Evolutionary conservation across 1,140 invertebrate species (phyloP).

Genomic region (Hyles euphorbiae): DNA sequence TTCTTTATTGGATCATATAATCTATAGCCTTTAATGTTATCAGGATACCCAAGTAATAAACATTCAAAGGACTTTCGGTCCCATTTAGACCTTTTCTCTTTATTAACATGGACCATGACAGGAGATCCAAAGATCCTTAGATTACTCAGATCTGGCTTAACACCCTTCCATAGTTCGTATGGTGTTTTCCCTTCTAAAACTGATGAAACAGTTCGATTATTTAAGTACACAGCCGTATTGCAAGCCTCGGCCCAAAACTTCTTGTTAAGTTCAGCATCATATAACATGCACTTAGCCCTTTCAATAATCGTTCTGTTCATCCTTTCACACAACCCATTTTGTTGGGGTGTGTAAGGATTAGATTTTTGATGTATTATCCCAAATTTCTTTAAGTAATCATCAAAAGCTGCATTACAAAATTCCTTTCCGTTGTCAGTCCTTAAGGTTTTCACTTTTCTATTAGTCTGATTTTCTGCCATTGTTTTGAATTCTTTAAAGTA

Average conservation of each 20-base stretch:
- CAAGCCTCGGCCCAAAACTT: conserved; percentile 19
- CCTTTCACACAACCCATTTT: conserved; percentile 23
- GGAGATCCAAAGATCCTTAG: conserved; percentile 20
- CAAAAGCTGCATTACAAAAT: conserved; percentile 18
- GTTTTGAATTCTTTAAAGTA: conserved; percentile 21
- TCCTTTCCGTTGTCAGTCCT: conserved; percentile 23
- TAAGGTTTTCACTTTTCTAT: conserved; percentile 19
- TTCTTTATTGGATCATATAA: conserved; percentile 15
- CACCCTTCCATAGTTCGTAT: conserved; percentile 22
- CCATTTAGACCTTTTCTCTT: conserved; percentile 24
- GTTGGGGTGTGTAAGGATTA: conserved; percentile 18
- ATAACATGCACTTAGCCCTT: conserved; percentile 15
- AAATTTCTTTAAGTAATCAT: conserved; percentile 13
- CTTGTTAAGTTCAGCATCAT: conserved; percentile 13
- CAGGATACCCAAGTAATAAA: conserved; percentile 24
- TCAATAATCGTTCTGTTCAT: conserved; percentile 20
- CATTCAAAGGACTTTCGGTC: conserved; percentile 18
- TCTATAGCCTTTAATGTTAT: conserved; percentile 21
- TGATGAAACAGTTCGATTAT: conserved; percentile 18
- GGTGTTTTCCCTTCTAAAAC: conserved; percentile 22
- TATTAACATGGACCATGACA: conserved; percentile 24
- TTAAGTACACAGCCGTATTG: conserved; percentile 25
- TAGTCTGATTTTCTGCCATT: conserved; percentile 18
- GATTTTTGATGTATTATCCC: conserved; percentile 21
- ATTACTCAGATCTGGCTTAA: conserved; percentile 25